Percentiles rank a stretch among this genome's conserved stretches.
These are phyloP conservation scores for Marmota monax DNA, from an alignment of 2,113 vertebrate genomes.

Conservation along the genomic window DNA sequence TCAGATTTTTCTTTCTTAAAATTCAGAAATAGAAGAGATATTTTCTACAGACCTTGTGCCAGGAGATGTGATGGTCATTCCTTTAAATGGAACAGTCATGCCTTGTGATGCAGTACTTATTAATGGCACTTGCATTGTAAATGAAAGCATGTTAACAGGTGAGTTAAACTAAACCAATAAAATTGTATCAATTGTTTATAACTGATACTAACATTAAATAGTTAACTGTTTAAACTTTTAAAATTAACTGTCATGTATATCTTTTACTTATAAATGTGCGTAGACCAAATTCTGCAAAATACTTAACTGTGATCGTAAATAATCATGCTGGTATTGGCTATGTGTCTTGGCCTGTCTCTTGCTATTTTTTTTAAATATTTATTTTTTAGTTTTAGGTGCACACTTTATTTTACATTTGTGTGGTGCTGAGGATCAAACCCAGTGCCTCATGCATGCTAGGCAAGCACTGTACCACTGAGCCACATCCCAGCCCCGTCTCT, in stretches of 20 bases:
- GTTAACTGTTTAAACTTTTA: not conserved
- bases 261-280: not conserved
- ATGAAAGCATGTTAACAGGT: slow-evolving; percentile 99
- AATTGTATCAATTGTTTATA: not conserved
- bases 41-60: slow-evolving; percentile 97
- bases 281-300: not conserved
- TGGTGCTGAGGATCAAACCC: no score
- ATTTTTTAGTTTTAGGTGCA: no score
- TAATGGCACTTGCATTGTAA: slow-evolving; percentile 98
- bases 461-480: no score
- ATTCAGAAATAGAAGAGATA: slow-evolving; percentile 94
- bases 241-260: not conserved
- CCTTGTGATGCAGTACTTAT: slow-evolving; percentile 97
- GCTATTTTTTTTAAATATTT: not conserved
- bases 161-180: slow-evolving; percentile 55
- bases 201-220: slow-evolving; percentile 4
- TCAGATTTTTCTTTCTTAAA: slow-evolving; percentile 53
- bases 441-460: no score
- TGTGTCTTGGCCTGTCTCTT: not conserved
- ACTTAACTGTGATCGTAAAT: not conserved
- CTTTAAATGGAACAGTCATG: slow-evolving; percentile 97
- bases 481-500: no score
- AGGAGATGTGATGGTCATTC: slow-evolving; percentile 96
- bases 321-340: not conserved
- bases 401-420: no score